Percentiles rank a stretch among this genome's conserved stretches.
Evolutionary conservation across 2,888 invertebrate species (phyloP).

Genomic region (Drosophila mimica): DNA sequence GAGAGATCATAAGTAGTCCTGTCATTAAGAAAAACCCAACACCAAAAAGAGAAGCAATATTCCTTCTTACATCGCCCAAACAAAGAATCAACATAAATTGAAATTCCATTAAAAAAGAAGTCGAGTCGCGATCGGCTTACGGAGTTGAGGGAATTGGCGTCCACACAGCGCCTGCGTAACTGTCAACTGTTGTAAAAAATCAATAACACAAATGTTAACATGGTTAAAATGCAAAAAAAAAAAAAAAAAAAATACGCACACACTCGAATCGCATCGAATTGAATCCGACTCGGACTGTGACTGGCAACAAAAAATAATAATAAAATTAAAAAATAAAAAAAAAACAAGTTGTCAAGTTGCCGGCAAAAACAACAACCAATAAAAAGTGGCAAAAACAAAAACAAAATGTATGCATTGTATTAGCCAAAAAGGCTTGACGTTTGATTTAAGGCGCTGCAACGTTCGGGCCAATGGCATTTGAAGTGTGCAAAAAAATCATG

Average conservation of each 20-base stretch:
- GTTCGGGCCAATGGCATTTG: slow-evolving; percentile 57
- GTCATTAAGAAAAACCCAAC: not conserved
- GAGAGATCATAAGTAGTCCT: not conserved
- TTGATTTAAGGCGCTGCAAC: slow-evolving; percentile 47
- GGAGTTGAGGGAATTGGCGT: slow-evolving; percentile 14
- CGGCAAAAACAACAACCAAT: slow-evolving; percentile 42
- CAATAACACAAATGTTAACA: slow-evolving; percentile 79
- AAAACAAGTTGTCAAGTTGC: slow-evolving; percentile 35
- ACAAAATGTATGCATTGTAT: slow-evolving; percentile 40
- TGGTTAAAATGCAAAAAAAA: slow-evolving; percentile 45
- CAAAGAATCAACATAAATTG: slow-evolving; percentile 18
- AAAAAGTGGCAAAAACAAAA: slow-evolving; percentile 22
- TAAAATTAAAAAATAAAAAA: slow-evolving; percentile 5
- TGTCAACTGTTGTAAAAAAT: slow-evolving; percentile 77
- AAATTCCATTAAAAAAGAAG: slow-evolving; percentile 45
- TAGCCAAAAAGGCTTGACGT: slow-evolving; percentile 51
- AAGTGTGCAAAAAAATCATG: slow-evolving; percentile 34
- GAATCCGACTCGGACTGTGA: slow-evolving; percentile 24
- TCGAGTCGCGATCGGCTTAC: slow-evolving; percentile 2
- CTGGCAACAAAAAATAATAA: slow-evolving; percentile 23
- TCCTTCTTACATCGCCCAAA: not conserved
- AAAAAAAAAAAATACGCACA: slow-evolving; percentile 9
- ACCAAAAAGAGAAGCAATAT: not conserved
- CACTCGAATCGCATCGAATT: slow-evolving; percentile 14
- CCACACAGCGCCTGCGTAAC: slow-evolving; percentile 68